Conservation (phyloP, 2,113 vertebrate species). For the Mungos mungo region DNA sequence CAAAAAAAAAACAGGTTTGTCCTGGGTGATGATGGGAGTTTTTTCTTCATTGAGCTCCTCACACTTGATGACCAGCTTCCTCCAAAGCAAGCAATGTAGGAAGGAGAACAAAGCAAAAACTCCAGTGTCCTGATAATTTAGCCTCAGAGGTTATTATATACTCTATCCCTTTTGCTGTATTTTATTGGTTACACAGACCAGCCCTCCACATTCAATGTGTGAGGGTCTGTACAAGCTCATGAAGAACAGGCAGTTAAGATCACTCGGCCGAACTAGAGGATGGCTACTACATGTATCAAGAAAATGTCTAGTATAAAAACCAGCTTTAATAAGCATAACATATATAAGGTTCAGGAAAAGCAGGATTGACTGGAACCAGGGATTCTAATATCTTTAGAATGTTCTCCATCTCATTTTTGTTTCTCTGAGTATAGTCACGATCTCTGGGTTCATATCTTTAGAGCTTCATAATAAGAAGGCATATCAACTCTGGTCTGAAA, state of each 20-base stretch:
- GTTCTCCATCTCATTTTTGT: background rate
- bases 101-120: background rate
- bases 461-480: background rate
- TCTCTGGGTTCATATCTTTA: background rate
- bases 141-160: background rate
- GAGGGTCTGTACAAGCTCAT: background rate
- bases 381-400: background rate
- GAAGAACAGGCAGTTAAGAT: background rate
- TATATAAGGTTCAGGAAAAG: background rate
- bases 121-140: background rate
- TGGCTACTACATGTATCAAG: background rate
- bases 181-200: background rate
- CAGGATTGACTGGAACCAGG: background rate
- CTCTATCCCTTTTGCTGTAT: background rate
- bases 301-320: background rate
- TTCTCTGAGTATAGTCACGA: background rate
- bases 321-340: background rate
- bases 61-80: background rate
- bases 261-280: background rate
- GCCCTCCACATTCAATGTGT: background rate
- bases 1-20: background rate
- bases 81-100: background rate
- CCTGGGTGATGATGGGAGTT: background rate
- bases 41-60: background rate
- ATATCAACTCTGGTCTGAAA: background rate